Conservation (phyloP, 2,797 vertebrate genomes). For the Hephaestus fuliginosus region DNA sequence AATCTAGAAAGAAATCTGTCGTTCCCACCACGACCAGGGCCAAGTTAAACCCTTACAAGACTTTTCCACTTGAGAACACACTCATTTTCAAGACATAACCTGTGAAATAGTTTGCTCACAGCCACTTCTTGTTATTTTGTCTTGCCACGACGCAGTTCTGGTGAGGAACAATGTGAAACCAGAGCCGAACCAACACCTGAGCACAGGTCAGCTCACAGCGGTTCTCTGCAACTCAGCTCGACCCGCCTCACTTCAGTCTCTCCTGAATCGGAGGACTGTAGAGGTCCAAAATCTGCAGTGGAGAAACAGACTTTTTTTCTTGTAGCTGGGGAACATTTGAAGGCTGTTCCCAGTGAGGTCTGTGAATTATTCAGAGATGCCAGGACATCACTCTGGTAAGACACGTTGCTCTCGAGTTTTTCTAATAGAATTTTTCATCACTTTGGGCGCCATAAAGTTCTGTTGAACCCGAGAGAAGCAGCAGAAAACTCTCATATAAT, state of each 20-base stretch:
- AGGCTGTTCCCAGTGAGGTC: neutral
- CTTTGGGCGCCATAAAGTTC: neutral
- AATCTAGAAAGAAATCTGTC: slow-evolving; percentile 4
- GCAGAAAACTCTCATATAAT: neutral
- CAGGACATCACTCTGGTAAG: neutral
- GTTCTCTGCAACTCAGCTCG: neutral
- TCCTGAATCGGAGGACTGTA: neutral
- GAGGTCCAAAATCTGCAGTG: neutral
- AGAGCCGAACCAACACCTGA: neutral
- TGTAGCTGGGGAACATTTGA: neutral
- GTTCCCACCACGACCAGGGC: neutral
- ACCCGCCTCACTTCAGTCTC: neutral
- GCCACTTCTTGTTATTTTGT: neutral
- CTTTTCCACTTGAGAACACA: neutral
- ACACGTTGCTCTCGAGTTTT: neutral
- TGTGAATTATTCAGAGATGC: slow-evolving; percentile 13
- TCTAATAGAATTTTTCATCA: neutral
- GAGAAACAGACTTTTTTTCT: too few relatives aligned
- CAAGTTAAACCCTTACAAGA: neutral
- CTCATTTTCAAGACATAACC: neutral
- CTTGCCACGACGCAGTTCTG: neutral
- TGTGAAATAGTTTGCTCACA: neutral
- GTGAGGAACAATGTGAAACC: neutral
- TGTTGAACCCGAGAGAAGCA: neutral
- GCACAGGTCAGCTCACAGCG: neutral